Conservation (phyloP, 2,113 vertebrate genomes). For the Datnioides undecimradiatus region DNA sequence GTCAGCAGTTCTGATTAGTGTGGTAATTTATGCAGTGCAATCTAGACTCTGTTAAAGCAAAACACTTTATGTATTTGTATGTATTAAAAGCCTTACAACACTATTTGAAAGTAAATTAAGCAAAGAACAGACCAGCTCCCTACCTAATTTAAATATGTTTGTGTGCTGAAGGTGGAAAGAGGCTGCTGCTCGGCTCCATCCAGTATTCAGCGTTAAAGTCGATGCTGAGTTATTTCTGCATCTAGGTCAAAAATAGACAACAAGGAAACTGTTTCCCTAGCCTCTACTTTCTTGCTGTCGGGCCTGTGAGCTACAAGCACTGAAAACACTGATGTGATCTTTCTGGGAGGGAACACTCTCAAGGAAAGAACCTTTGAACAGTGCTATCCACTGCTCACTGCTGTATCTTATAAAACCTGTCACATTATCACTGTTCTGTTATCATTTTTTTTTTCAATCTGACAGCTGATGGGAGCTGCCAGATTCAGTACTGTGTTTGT, state of each 20-base stretch:
- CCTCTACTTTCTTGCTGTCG: constrained; percentile 52
- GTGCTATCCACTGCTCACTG: constrained; percentile 9
- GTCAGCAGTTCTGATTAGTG: constrained; percentile 33
- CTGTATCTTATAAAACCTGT: constrained; percentile 16
- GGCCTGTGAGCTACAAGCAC: constrained; percentile 51
- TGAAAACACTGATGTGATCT: constrained; percentile 63
- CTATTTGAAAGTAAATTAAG: constrained; percentile 44
- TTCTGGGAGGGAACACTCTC: constrained; percentile 36
- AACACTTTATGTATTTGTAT: constrained; percentile 44
- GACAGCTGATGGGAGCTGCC: constrained; percentile 8
- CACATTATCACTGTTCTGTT: constrained; percentile 22
- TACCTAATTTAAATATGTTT: constrained; percentile 43
- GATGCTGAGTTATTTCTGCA: constrained; percentile 68
- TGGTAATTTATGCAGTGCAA: constrained; percentile 45
- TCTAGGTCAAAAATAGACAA: constrained; percentile 76
- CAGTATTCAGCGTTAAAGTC: constrained; percentile 47
- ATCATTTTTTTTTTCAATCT: constrained; percentile 12
- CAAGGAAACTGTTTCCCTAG: constrained; percentile 64
- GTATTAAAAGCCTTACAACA: constrained; percentile 48
- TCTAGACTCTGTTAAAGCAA: constrained; percentile 39
- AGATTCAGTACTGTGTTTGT: not conserved
- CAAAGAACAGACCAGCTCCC: constrained; percentile 15
- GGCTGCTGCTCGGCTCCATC: constrained; percentile 39
- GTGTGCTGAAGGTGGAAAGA: constrained; percentile 34
- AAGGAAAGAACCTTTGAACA: constrained; percentile 45